Conservation (phyloP, 2,888 invertebrate species). For the Rhamphomyia laevipes region DNA sequence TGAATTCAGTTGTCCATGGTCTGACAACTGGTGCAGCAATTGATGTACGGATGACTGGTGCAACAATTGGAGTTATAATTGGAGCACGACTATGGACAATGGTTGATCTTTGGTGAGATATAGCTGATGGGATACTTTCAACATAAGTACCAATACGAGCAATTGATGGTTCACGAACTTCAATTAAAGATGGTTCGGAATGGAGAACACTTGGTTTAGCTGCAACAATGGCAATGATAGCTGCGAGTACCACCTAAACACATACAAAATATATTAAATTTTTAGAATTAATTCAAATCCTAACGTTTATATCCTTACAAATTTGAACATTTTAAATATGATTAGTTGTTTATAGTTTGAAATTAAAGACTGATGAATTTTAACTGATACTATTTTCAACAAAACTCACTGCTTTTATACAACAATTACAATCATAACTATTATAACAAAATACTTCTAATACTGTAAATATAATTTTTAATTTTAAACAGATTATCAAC, state of each 20-base stretch:
- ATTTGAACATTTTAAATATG: not conserved
- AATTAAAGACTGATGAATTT: conserved; percentile 6
- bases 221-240: conserved; percentile 38
- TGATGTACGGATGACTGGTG: conserved; percentile 12
- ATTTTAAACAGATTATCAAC: too few relatives aligned
- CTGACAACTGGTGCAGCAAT: conserved; percentile 8
- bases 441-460: too few relatives aligned
- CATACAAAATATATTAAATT: not conserved
- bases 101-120: conserved; percentile 40
- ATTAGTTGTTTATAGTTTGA: not conserved
- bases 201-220: conserved; percentile 10
- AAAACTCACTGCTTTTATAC: too few relatives aligned
- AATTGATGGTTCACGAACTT: conserved; percentile 27
- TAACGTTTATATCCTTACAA: not conserved
- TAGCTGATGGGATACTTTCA: conserved; percentile 21
- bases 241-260: conserved; percentile 44
- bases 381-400: conserved; percentile 14
- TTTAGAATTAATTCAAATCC: not conserved
- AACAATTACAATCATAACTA: too few relatives aligned
- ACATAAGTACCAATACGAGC: conserved; percentile 14
- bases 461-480: too few relatives aligned
- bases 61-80: conserved; percentile 15
- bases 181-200: conserved; percentile 11
- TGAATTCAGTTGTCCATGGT: not conserved
- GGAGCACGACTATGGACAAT: conserved; percentile 36